These are phyloP conservation scores for Drosophila leonis DNA, from an alignment of 2,888 invertebrate species.

Conservation along the genomic window DNA sequence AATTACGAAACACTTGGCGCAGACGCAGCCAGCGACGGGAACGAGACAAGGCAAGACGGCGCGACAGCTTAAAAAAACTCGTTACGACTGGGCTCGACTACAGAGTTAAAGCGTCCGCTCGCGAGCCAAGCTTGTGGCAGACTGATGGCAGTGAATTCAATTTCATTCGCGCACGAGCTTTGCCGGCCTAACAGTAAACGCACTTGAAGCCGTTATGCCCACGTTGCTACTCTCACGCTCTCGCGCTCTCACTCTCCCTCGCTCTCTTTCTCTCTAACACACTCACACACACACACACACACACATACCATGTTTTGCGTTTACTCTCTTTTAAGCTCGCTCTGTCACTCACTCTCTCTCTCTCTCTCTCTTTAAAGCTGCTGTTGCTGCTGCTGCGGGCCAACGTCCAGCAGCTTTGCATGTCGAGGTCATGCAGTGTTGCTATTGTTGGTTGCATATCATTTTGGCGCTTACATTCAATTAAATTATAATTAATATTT, in stretches of 20 bases:
- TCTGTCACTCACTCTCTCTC: conserved; percentile 14
- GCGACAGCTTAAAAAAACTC: conserved; percentile 35
- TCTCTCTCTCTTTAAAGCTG: conserved; percentile 36
- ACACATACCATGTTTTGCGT: not conserved
- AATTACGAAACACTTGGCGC: conserved; percentile 80
- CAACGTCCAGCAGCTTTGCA: conserved; percentile 74
- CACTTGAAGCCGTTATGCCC: conserved; percentile 64
- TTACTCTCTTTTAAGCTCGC: conserved; percentile 25
- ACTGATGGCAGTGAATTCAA: conserved; percentile 78
- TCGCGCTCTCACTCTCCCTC: conserved; percentile 8
- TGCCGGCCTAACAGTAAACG: conserved; percentile 74
- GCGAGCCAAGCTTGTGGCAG: conserved; percentile 82
- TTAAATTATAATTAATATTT: conserved; percentile 72
- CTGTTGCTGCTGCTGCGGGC: conserved; percentile 44
- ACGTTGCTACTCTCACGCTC: conserved; percentile 9
- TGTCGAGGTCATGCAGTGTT: conserved; percentile 78
- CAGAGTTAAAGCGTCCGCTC: conserved; percentile 73
- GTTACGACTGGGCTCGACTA: conserved; percentile 34
- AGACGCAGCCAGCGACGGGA: conserved; percentile 38
- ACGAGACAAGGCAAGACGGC: conserved; percentile 25
- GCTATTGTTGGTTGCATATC: conserved; percentile 21
- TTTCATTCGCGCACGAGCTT: conserved; percentile 66
- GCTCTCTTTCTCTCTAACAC: conserved; percentile 1
- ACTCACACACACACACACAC: not conserved
- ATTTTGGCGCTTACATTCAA: conserved; percentile 68